phyloP scores from a whole-genome alignment of 35 echinoderm and acorn worm genomes.

The Heliocidaris tuberculata region DNA sequence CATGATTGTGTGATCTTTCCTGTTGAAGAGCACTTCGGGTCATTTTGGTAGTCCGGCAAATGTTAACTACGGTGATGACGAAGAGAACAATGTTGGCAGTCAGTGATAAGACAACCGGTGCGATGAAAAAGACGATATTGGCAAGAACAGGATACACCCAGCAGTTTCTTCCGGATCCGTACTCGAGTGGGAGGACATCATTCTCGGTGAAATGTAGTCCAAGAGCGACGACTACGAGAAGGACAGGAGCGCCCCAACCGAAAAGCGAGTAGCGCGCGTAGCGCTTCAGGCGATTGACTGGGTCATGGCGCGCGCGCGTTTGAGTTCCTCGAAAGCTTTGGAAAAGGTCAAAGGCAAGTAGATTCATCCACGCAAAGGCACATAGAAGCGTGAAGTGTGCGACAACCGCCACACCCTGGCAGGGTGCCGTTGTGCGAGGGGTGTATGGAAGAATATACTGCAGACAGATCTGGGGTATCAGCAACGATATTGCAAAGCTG shows the following conservation, averaged over 20 bases:
- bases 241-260: not conserved
- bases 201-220: conserved; percentile 17
- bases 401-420: not conserved
- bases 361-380: conserved; percentile 24
- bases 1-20: not conserved
- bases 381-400: not conserved
- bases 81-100: conserved; percentile 15
- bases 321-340: not conserved
- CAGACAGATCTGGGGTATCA: not conserved
- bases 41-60: not conserved
- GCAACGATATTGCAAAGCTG: not conserved
- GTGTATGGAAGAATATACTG: not conserved
- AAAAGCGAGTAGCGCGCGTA: not conserved
- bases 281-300: not conserved
- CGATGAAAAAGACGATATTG: not conserved
- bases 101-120: not conserved
- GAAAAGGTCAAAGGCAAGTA: not conserved
- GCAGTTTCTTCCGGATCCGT: conserved; percentile 20
- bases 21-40: not conserved
- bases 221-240: not conserved
- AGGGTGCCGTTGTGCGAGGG: not conserved
- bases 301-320: not conserved
- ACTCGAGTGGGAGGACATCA: not conserved
- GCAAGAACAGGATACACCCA: conserved; percentile 33
- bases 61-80: not conserved